A percentile compares a stretch with the other conserved stretches of the same genome.
phyloP scores from a whole-genome alignment of 2,888 invertebrate species.

The Acleris sparsana region DNA sequence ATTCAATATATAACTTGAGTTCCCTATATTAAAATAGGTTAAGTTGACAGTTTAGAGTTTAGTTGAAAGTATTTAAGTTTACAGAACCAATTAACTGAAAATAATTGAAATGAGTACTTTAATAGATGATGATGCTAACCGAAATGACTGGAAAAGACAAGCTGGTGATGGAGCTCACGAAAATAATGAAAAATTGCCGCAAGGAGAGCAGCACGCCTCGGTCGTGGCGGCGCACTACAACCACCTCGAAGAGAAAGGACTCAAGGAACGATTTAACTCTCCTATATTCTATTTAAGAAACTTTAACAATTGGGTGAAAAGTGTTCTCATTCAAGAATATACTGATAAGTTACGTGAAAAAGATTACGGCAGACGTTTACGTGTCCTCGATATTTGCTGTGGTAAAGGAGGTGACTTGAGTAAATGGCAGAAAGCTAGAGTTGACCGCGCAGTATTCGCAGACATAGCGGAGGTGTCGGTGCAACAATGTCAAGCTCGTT shows the following conservation, averaged over 20 bases:
- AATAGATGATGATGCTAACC: slow-evolving; percentile 6
- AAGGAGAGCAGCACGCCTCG: slow-evolving; percentile 71
- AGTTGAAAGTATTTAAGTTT: not conserved
- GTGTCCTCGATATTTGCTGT: slow-evolving; percentile 96
- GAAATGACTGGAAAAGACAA: slow-evolving; percentile 9
- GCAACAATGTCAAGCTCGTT: slow-evolving; percentile 94
- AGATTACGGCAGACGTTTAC: slow-evolving; percentile 86
- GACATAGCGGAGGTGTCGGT: slow-evolving; percentile 97
- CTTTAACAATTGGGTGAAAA: slow-evolving; percentile 99
- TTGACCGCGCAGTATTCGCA: slow-evolving; percentile 93
- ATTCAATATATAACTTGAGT: too few relatives aligned
- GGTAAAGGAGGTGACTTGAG: slow-evolving; percentile 99
- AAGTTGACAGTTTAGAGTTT: too few relatives aligned
- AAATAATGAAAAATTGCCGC: slow-evolving; percentile 35
- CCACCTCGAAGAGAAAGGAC: slow-evolving; percentile 91
- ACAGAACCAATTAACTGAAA: not conserved
- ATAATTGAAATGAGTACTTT: slow-evolving; percentile 18
- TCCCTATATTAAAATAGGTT: too few relatives aligned
- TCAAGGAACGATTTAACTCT: slow-evolving; percentile 91
- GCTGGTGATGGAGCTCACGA: slow-evolving; percentile 15
- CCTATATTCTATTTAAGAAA: slow-evolving; percentile 97
- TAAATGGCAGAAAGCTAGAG: slow-evolving; percentile 96
- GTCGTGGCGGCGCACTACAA: slow-evolving; percentile 98
- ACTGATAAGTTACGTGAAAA: slow-evolving; percentile 86
- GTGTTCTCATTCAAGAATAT: slow-evolving; percentile 95